Conservation (phyloP, 2,888 invertebrate species). For the Xanthostigma xanthostigma region DNA sequence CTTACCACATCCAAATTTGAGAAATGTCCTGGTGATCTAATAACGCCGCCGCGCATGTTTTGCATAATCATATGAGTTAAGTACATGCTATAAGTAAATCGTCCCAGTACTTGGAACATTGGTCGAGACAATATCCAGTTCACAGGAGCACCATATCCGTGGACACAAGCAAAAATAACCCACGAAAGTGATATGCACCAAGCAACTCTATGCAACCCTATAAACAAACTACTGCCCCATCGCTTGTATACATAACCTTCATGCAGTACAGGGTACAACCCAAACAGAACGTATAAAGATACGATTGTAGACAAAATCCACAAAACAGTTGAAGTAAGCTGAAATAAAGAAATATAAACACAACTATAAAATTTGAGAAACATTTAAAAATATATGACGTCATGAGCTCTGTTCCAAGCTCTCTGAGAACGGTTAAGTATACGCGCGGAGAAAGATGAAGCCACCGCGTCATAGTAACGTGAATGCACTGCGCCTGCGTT, state of each 20-base stretch:
- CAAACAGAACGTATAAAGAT: conserved; percentile 1
- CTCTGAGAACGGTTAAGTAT: no score
- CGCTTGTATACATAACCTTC: background rate
- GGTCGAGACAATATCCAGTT: conserved; percentile 10
- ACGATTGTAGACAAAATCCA: background rate
- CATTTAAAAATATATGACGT: no score
- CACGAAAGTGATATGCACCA: conserved; percentile 9
- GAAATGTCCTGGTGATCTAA: no score
- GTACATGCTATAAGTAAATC: conserved; percentile 10
- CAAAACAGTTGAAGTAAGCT: background rate
- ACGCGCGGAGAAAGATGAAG: no score
- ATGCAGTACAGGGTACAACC: background rate
- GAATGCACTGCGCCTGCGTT: no score
- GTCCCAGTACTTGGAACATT: conserved; percentile 9
- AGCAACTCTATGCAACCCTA: conserved; percentile 9
- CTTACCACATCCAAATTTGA: no score
- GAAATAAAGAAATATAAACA: background rate
- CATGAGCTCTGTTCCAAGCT: no score
- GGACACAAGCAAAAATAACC: conserved; percentile 9
- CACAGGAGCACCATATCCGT: conserved; percentile 8
- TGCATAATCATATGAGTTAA: conserved; percentile 4
- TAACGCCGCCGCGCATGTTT: no score
- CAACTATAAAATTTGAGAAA: background rate
- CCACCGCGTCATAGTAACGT: no score
- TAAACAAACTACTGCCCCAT: background rate